Conservation (phyloP, 2,888 invertebrate species). For the Norana najaformis region DNA sequence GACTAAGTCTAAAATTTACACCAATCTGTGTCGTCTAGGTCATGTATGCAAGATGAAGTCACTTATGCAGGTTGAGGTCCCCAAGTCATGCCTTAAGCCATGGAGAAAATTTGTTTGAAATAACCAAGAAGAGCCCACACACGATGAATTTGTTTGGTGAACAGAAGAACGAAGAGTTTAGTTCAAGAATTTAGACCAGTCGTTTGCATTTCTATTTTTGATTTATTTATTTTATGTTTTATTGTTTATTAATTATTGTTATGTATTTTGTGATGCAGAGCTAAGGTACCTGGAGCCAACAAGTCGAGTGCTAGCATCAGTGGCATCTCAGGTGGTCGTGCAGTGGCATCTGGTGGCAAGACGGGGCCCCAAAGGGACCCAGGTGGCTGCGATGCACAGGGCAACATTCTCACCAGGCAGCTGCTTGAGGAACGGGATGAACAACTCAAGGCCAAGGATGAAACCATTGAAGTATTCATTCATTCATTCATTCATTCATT, state of each 20-base stretch:
- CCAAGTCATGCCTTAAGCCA: no score
- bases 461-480: conserved; percentile 55
- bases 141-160: no score
- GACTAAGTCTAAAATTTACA: no score
- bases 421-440: conserved; percentile 57
- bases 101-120: no score
- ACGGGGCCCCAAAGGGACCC: not conserved
- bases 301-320: not conserved
- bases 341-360: not conserved
- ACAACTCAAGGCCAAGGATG: conserved; percentile 59
- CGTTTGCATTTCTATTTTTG: no score
- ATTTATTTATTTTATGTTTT: not conserved
- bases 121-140: no score
- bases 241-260: not conserved
- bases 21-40: no score
- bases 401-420: not conserved
- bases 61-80: no score
- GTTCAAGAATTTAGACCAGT: no score
- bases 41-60: no score
- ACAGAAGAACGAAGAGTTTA: no score
- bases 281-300: not conserved
- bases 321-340: not conserved
- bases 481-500: no score
- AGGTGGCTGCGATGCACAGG: not conserved
- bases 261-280: not conserved